Percentiles rank a stretch among this genome's conserved stretches.
Evolutionary conservation across 2,888 invertebrate species (phyloP).

Genomic region (Thelaira solivaga): DNA sequence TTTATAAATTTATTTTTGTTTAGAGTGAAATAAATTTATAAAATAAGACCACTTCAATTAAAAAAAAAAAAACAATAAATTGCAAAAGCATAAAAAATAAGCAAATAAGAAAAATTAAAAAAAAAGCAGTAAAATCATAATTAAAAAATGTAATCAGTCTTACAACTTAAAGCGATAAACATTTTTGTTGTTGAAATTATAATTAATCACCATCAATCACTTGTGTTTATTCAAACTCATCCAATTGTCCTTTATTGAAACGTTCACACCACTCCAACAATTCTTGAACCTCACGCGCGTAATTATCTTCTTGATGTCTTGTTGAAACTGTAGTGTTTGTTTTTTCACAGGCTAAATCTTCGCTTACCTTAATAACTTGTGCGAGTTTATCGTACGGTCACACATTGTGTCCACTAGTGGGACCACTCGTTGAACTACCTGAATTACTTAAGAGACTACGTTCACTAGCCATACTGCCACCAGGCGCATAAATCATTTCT

Average conservation of each 20-base stretch:
- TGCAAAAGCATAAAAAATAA: neutral
- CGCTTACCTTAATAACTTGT: constrained; percentile 6
- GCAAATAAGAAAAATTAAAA: constrained; percentile 2
- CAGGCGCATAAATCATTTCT: constrained; percentile 76
- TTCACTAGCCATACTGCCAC: constrained; percentile 74
- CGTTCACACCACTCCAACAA: constrained; percentile 73
- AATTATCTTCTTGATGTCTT: constrained; percentile 68
- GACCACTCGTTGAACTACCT: constrained; percentile 70
- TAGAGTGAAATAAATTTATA: too few relatives aligned
- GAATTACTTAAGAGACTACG: constrained; percentile 76
- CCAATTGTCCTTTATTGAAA: constrained; percentile 71
- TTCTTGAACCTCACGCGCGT: constrained; percentile 72
- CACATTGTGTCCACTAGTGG: constrained; percentile 73
- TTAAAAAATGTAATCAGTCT: constrained; percentile 46
- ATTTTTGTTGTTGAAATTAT: neutral
- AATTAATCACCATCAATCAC: neutral
- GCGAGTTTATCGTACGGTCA: constrained; percentile 66
- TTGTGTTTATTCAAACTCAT: constrained; percentile 68
- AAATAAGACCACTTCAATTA: too few relatives aligned
- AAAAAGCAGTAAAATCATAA: neutral
- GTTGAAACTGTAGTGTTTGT: neutral
- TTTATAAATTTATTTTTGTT: too few relatives aligned
- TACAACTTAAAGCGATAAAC: constrained; percentile 37
- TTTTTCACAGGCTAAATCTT: constrained; percentile 25
- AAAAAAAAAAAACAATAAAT: neutral